Evolutionary conservation across 2,888 invertebrate genomes (phyloP).

Genomic region (Caenorhabditis macrosperma): DNA sequence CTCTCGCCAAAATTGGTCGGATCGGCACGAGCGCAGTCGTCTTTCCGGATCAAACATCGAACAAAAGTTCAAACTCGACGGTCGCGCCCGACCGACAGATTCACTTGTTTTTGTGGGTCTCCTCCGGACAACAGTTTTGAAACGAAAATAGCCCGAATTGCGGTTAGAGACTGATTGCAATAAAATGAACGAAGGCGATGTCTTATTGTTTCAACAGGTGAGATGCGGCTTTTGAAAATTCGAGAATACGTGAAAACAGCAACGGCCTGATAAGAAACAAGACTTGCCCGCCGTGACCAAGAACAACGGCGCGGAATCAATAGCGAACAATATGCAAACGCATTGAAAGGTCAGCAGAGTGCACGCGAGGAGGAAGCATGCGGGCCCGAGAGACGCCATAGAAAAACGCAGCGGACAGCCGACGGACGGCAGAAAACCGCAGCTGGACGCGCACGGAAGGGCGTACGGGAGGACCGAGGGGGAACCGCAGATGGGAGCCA

Average conservation of each 20-base stretch:
- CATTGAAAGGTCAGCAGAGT: conserved; percentile 42
- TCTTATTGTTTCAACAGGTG: not conserved
- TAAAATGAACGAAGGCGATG: conserved; percentile 7
- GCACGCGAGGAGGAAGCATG: conserved; percentile 17
- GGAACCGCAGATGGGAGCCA: too few relatives aligned
- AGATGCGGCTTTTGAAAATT: not conserved
- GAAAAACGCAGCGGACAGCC: conserved; percentile 8
- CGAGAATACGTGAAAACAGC: not conserved
- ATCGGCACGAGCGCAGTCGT: not conserved
- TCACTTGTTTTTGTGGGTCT: conserved; percentile 23
- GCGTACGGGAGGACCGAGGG: too few relatives aligned
- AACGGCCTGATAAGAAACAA: conserved; percentile 8
- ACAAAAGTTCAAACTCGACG: conserved; percentile 50
- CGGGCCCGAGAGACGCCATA: conserved; percentile 12
- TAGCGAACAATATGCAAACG: conserved; percentile 47
- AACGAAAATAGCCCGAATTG: conserved; percentile 29
- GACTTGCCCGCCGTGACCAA: not conserved
- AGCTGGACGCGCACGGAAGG: not conserved
- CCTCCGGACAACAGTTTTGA: not conserved
- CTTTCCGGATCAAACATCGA: conserved; percentile 47
- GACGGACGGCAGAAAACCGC: not conserved
- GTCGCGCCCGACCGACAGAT: too few relatives aligned
- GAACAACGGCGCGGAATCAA: conserved; percentile 6
- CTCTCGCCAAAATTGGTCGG: conserved; percentile 11
- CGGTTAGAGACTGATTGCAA: conserved; percentile 11